Evolutionary conservation across 2,888 invertebrate genomes (phyloP), one percentile per base, ranked within the genome.

Genomic region (Ophion ventricosus): DNA sequence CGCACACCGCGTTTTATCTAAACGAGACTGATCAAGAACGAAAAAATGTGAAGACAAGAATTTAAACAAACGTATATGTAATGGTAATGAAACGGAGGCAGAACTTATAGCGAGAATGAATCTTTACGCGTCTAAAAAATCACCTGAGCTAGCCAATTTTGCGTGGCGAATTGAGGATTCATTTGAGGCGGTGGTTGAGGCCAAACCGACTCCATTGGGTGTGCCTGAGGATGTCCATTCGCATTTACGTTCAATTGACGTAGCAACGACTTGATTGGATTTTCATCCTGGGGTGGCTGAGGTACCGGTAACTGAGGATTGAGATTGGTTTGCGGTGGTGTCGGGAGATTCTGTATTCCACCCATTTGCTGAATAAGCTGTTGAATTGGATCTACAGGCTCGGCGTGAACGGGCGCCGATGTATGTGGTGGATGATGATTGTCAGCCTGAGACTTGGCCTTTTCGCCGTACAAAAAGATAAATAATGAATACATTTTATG

Each of bases 281-380:
- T 94, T 78, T 93, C 94, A 29, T 94, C 93, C 75, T 90, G 90
- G 20, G 91, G 80, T 10, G 87, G 82, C 72, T 87, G 86, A 17
- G 87, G 85, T 56, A 86, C 85, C 57, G 82, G 74, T 10, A 59
- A 89, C 75, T 76, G 91, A 10, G 89, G 87, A 76, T 87, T 90
- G 61, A 92, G 86, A 73, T 87, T 91, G 4, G 91, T 84, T 64
- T 91, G 91, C n/a, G 91, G 91, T 76, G 91, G 91, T 85, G 89
- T 92, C 85, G 94, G 91, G 26, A 93, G 78, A 87, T 91, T 93
- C 82, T 94, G 94, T 76, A 94, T 91, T 29, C 94, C 94, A 59
- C 94, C 94, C 94, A 95, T 94, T 86, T 95, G 95, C 78, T 94
- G 94, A 67, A 95, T 94, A 56, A 95, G 90, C 69, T 94, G 94